Percentiles rank a stretch among this genome's conserved stretches.
phyloP scores from a whole-genome alignment of 2,797 vertebrate species.

The Kryptopterus vitreolus region DNA sequence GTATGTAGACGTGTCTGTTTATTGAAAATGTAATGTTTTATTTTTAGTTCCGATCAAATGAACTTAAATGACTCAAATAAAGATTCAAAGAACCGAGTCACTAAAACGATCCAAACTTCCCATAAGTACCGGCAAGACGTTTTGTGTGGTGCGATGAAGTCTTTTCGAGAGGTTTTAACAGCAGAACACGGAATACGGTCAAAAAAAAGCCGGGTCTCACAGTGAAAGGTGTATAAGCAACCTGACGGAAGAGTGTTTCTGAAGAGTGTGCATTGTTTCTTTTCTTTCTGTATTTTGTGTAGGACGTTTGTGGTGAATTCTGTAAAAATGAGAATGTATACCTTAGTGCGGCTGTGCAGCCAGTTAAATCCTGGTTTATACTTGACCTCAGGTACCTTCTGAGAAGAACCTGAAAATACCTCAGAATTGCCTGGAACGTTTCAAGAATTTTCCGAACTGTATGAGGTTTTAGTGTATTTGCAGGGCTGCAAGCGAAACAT shows the following conservation, averaged over 20 bases:
- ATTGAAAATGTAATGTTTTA: no score
- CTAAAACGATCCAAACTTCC: no score
- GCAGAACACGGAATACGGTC: slow-evolving; percentile 52
- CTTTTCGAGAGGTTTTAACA: slow-evolving; percentile 66
- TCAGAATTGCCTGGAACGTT: neutral
- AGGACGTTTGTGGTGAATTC: neutral
- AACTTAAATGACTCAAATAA: no score
- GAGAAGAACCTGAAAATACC: neutral
- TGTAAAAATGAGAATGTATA: neutral
- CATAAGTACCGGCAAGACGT: slow-evolving; percentile 64
- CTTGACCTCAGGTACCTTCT: neutral
- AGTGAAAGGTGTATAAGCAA: slow-evolving; percentile 67
- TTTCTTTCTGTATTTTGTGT: slow-evolving; percentile 4
- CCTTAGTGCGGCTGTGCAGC: neutral
- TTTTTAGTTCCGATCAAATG: no score
- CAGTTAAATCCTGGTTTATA: slow-evolving; percentile 6
- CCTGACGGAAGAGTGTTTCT: slow-evolving; percentile 64
- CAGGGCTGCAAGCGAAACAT: neutral
- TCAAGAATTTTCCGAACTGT: neutral
- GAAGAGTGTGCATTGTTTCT: no score
- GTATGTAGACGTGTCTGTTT: no score
- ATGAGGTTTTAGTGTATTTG: slow-evolving; percentile 1
- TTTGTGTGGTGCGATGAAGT: slow-evolving; percentile 69
- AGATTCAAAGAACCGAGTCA: no score
- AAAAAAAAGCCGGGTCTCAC: slow-evolving; percentile 71